Evolutionary conservation across 2,113 vertebrate species (phyloP), one percentile per base, ranked within the genome.

Genomic region (Ophthalmolycus amberensis): DNA sequence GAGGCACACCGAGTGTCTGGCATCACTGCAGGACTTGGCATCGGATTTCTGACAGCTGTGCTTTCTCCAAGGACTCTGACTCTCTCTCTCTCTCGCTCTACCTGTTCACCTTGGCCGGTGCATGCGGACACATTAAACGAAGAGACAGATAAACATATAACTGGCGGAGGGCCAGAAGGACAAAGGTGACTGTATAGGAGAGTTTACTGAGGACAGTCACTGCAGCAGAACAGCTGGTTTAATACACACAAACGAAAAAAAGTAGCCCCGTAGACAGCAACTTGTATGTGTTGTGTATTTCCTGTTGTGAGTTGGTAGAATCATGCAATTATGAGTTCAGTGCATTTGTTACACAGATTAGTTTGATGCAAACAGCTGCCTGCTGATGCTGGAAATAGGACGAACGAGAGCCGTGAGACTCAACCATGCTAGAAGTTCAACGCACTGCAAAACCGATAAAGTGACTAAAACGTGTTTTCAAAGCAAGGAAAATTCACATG

Each of bases 41-140:
- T 91, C 85, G 12, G 46, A 84, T 90, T 91, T 91, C 91, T 89
- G 85, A 93, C 88, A 91, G 88, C 85, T 89, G 87, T 88, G 86
- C 89, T 88, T 89, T 91, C 85, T 89, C 90, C 88, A 85, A 88
- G 88, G 88, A 86, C 86, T 89, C 67, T 11, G 67, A 80, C 89
- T 81, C 82, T 77, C 76, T 63, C 5, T 63, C 5, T 34, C 32
- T 32, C 32, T 29, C 29, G 29, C 79, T 79, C 69, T 88, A 86
- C 87, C 88, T 89, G 89, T 62, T 91, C 87, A 87, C 86, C 85
- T 93, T 89, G 80, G 82, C 74, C 14, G 34, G 50, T 82, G 89
- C 27, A 73, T 62, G 74, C 16, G 11, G 88, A 90, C 80, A 84
- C 75, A 80, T 86, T 89, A 90, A 89, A 91, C 88, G 82, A 80